A percentile compares a stretch with the other conserved stretches of the same genome.
Conservation (phyloP, 2,888 invertebrate genomes). For the Noctuana brunneofusca region DNA sequence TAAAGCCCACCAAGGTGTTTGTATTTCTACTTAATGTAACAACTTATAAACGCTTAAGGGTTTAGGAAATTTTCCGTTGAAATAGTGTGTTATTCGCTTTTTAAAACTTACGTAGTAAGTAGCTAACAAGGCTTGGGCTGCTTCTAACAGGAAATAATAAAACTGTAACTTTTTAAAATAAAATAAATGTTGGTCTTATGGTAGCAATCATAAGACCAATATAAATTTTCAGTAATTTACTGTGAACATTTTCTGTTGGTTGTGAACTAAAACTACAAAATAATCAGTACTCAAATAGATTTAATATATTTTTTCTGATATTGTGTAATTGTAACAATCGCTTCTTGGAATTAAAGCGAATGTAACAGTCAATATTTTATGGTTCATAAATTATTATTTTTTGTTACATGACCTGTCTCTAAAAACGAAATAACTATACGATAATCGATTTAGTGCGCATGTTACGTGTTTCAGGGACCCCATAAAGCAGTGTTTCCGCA, state of each 20-base stretch:
- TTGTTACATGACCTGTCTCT: constrained; percentile 62
- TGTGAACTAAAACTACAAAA: neutral
- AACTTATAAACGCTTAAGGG: neutral
- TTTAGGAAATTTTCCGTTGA: constrained; percentile 41
- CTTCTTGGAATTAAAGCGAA: neutral
- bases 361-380: constrained; percentile 55
- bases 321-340: neutral
- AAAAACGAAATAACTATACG: constrained; percentile 68
- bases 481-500: constrained; percentile 74
- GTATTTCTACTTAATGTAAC: constrained; percentile 5
- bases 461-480: constrained; percentile 72
- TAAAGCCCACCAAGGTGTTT: constrained; percentile 24
- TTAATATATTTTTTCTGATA: too few relatives aligned
- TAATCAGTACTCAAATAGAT: neutral
- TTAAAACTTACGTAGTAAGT: constrained; percentile 32
- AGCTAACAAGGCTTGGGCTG: neutral
- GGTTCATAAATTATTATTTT: constrained; percentile 66
- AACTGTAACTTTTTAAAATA: constrained; percentile 46
- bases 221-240: neutral
- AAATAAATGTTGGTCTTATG: constrained; percentile 40
- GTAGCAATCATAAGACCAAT: neutral
- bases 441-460: constrained; percentile 71
- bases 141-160: constrained; percentile 42
- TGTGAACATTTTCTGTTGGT: neutral
- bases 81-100: constrained; percentile 44